Evolutionary conservation across 2,113 vertebrate species (phyloP).

Genomic region (Arizona elegans): DNA sequence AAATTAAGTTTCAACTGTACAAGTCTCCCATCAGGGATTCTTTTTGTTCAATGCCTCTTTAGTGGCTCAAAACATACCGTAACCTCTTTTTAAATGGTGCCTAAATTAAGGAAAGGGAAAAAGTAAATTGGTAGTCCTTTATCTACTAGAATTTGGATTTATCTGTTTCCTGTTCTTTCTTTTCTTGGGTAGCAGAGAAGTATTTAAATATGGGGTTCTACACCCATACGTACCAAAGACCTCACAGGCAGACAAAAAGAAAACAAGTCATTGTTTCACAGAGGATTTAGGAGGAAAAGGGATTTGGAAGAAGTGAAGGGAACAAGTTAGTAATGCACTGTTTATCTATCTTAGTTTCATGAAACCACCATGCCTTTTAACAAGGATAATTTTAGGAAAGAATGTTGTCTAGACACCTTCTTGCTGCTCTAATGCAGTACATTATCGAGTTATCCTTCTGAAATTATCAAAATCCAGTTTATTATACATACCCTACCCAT

Average conservation of each 20-base stretch:
- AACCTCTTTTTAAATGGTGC: slow-evolving; percentile 16
- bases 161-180: slow-evolving; percentile 48
- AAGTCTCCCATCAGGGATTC: background rate
- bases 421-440: background rate
- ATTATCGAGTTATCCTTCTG: background rate
- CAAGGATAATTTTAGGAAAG: background rate
- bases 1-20: background rate
- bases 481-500: background rate
- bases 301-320: slow-evolving; percentile 35
- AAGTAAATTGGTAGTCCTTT: slow-evolving; percentile 25
- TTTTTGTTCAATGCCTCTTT: slow-evolving; percentile 10
- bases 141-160: slow-evolving; percentile 28
- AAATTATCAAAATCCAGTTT: background rate
- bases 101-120: background rate
- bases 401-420: background rate
- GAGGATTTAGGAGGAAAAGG: slow-evolving; percentile 42
- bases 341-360: slow-evolving; percentile 4
- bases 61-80: background rate
- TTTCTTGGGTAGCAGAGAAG: slow-evolving; percentile 51
- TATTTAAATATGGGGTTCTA: slow-evolving; percentile 59
- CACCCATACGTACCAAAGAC: slow-evolving; percentile 65
- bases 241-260: slow-evolving; percentile 73
- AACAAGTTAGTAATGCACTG: slow-evolving; percentile 31
- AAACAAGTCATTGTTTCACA: slow-evolving; percentile 70
- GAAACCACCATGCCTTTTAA: background rate